phyloP scores from a whole-genome alignment of 2,797 vertebrate species.

The Geotrypetes seraphini region DNA sequence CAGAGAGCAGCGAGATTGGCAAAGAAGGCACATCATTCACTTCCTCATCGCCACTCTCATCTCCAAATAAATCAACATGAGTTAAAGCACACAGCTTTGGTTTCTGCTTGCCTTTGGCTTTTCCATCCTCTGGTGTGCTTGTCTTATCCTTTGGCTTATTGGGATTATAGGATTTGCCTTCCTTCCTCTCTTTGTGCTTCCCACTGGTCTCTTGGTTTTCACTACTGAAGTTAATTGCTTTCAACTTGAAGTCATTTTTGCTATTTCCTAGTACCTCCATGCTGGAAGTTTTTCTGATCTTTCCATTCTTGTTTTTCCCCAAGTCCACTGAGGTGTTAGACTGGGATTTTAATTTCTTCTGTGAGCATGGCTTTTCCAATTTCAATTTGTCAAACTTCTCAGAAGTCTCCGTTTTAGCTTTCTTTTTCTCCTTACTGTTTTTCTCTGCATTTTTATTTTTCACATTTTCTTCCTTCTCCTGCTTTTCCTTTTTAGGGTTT shows the following conservation, averaged over 20 bases:
- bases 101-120: conserved; percentile 5
- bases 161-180: conserved; percentile 22
- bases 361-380: conserved; percentile 26
- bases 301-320: conserved; percentile 39
- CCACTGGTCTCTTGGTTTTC: conserved; percentile 37
- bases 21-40: neutral
- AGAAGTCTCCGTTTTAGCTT: conserved; percentile 16
- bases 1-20: neutral
- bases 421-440: conserved; percentile 40
- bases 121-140: conserved; percentile 26
- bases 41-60: conserved; percentile 80
- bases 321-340: conserved; percentile 13
- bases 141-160: conserved; percentile 43
- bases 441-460: conserved; percentile 32
- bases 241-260: conserved; percentile 42
- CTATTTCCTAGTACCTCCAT: conserved; percentile 18
- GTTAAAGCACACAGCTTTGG: conserved; percentile 60
- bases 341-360: conserved; percentile 48
- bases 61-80: conserved; percentile 84
- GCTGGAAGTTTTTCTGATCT: neutral
- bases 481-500: conserved; percentile 23
- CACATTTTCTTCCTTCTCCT: conserved; percentile 19
- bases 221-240: conserved; percentile 45
- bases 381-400: conserved; percentile 49
- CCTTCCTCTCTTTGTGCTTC: conserved; percentile 13